These are phyloP conservation scores for Pyrrhia umbra DNA, from an alignment of 2,888 invertebrate genomes.

Conservation along the genomic window DNA sequence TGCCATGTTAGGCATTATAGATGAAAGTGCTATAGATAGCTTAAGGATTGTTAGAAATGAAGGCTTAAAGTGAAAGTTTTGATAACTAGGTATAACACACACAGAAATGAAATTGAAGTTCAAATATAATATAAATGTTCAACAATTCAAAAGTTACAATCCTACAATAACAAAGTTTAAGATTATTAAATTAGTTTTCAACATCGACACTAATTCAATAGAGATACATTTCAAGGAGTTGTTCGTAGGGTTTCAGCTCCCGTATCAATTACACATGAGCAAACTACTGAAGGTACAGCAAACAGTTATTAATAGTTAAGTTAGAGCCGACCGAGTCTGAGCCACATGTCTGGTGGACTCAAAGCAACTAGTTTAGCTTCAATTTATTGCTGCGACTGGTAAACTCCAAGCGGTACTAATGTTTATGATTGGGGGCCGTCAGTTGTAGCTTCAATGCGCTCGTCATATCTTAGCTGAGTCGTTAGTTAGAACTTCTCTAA, in stretches of 20 bases:
- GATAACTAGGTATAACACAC: neutral
- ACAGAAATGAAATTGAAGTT: neutral
- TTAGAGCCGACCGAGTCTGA: slow-evolving; percentile 21
- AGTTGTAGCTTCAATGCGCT: slow-evolving; percentile 55
- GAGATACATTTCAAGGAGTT: slow-evolving; percentile 39
- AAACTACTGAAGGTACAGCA: slow-evolving; percentile 45
- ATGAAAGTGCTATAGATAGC: neutral
- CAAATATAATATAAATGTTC: too few species aligned
- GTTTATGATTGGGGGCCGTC: slow-evolving; percentile 61
- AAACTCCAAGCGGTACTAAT: slow-evolving; percentile 60
- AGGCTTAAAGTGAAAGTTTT: too few species aligned
- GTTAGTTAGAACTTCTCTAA: slow-evolving; percentile 40
- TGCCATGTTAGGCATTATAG: neutral
- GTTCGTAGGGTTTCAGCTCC: slow-evolving; percentile 34
- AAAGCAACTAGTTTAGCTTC: slow-evolving; percentile 76
- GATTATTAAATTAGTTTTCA: slow-evolving; percentile 49
- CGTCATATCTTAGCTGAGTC: slow-evolving; percentile 54
- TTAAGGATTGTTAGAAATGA: neutral
- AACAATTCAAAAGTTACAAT: too few species aligned
- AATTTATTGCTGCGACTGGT: slow-evolving; percentile 70
- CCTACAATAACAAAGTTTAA: slow-evolving; percentile 14
- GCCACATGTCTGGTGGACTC: slow-evolving; percentile 55
- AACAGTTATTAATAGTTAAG: slow-evolving; percentile 51
- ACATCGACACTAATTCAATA: slow-evolving; percentile 26
- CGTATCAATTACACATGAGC: slow-evolving; percentile 57